Percentiles rank a stretch among this genome's conserved stretches.
Conservation (phyloP, 2,888 invertebrate genomes). For the Cryptocephalus primarius region DNA sequence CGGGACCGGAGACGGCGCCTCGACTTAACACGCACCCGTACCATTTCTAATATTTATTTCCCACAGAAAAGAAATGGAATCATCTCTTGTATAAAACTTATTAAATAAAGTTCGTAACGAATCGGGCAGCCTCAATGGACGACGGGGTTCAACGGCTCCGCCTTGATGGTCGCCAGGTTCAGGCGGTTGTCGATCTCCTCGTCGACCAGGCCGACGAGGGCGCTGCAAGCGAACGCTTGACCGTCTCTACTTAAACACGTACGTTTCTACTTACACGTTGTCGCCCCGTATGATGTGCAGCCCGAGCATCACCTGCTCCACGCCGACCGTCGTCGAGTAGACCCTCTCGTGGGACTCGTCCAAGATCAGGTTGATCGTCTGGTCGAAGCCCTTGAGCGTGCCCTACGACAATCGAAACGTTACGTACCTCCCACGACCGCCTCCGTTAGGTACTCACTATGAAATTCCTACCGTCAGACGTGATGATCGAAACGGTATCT, state of each 20-base stretch:
- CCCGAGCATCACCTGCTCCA: constrained; percentile 92
- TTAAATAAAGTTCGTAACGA: no score
- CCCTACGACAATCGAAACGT: constrained; percentile 43
- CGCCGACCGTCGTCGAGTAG: constrained; percentile 85
- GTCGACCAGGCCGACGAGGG: constrained; percentile 75
- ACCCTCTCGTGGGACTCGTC: constrained; percentile 98
- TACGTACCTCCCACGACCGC: no score
- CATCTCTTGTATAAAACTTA: no score
- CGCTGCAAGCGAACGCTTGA: constrained; percentile 38
- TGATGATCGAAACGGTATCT: constrained; percentile 89
- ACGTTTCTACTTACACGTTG: constrained; percentile 63
- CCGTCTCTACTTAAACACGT: not conserved
- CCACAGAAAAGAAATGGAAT: no score
- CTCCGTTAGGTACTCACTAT: constrained; percentile 67
- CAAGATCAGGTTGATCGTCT: constrained; percentile 95
- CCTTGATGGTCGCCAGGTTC: constrained; percentile 69
- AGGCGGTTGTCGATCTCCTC: constrained; percentile 72
- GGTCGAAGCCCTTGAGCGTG: constrained; percentile 95
- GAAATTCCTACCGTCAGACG: constrained; percentile 92
- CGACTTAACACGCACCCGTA: no score
- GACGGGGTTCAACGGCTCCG: constrained; percentile 74
- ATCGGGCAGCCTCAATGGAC: constrained; percentile 45
- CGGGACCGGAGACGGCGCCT: no score
- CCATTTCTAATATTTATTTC: no score
- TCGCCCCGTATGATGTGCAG: constrained; percentile 97